Conservation (phyloP, 1,140 invertebrate species). For the Trichomalopsis sarcophagae region DNA sequence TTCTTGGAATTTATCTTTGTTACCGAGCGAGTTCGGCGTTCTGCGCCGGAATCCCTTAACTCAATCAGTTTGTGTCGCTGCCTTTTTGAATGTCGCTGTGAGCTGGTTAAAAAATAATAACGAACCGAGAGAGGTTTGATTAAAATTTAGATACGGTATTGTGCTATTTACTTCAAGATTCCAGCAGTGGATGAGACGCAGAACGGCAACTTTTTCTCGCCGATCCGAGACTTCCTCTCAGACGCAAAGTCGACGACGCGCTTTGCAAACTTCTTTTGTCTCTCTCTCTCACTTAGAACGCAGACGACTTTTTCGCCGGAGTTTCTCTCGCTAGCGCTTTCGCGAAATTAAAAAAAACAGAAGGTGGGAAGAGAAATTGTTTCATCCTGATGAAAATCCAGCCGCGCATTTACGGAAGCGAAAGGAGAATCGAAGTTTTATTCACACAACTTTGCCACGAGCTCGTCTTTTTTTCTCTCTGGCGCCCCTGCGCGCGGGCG, state of each 20-base stretch:
- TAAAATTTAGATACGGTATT: background rate
- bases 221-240: constrained; percentile 30
- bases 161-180: constrained; percentile 20
- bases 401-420: constrained; percentile 37
- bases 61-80: background rate
- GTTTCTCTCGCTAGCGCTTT: constrained; percentile 34
- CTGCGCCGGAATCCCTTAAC: background rate
- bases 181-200: background rate
- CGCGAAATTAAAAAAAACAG: constrained; percentile 48
- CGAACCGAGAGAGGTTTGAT: background rate
- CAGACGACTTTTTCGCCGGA: constrained; percentile 37
- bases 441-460: constrained; percentile 26
- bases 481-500: background rate
- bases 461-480: constrained; percentile 1
- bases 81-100: background rate
- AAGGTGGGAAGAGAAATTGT: constrained; percentile 35
- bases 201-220: constrained; percentile 36
- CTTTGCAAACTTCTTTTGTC: constrained; percentile 49
- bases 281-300: background rate
- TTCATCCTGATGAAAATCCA: constrained; percentile 48
- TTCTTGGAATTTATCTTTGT: constrained; percentile 33
- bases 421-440: constrained; percentile 47
- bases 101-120: background rate
- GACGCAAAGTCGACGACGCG: constrained; percentile 26
- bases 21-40: background rate